Evolutionary conservation across 2,888 invertebrate species (phyloP).

Genomic region (Hypsopygia costalis): DNA sequence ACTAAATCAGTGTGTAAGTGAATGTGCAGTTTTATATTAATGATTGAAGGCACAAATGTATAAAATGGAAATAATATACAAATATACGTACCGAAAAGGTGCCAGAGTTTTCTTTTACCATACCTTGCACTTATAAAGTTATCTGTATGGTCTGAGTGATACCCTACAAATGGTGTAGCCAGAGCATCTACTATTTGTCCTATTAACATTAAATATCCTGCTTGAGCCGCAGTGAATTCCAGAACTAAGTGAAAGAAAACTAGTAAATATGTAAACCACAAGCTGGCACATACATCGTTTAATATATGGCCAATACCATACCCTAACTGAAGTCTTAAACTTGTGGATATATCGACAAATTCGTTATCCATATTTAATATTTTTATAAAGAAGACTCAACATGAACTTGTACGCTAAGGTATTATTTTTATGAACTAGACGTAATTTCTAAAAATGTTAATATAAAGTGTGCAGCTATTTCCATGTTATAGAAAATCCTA

Average conservation of each 20-base stretch:
- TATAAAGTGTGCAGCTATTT: too few species aligned
- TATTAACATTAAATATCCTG: slow-evolving; percentile 85
- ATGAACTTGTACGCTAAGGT: too few species aligned
- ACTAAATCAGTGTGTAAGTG: too few species aligned
- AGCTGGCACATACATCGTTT: slow-evolving; percentile 95
- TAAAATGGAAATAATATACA: neutral
- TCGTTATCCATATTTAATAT: slow-evolving; percentile 62
- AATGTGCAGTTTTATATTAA: too few species aligned
- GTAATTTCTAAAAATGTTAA: too few species aligned
- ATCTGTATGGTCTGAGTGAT: slow-evolving; percentile 88
- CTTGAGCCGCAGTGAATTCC: slow-evolving; percentile 77
- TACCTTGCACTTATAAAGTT: slow-evolving; percentile 84
- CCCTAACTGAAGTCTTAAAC: slow-evolving; percentile 70
- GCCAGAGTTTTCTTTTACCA: slow-evolving; percentile 94
- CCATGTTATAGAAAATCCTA: too few species aligned
- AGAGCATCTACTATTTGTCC: slow-evolving; percentile 93
- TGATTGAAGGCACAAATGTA: too few species aligned
- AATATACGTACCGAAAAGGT: slow-evolving; percentile 87
- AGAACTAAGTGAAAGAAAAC: slow-evolving; percentile 87
- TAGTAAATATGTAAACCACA: slow-evolving; percentile 96
- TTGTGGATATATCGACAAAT: slow-evolving; percentile 66
- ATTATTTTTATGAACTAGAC: too few species aligned
- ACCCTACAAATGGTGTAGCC: slow-evolving; percentile 93
- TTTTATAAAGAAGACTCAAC: neutral
- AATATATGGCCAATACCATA: slow-evolving; percentile 92